Base-by-base conservation (phyloP, 2,797 vertebrate species). In the Eptatretus atami region DNA sequence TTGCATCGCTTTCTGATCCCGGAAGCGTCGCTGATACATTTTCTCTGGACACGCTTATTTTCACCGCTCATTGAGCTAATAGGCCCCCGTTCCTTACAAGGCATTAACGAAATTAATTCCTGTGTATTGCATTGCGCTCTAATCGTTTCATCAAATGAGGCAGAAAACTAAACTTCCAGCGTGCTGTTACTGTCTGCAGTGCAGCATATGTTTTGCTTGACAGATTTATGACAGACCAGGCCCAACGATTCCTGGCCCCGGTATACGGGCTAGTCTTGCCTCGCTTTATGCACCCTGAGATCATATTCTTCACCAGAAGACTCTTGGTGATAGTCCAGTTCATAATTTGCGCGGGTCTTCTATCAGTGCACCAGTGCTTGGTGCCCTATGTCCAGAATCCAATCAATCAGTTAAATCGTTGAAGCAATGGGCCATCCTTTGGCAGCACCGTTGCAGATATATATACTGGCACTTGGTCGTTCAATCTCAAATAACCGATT, bases 71-170 rank as follows among this genome's bases (percentile, higher is more conserved):
- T 61, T 61, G 57, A n/a, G 57, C 57, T 61, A 61, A 61, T 61
- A 61, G 57, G 25, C n/a, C 57, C 57, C 57, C 57, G 57, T 61
- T 61, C 57, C 57, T 61, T 61, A 61, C 57, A 61, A 61, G 57
- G 57, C 57, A 61, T 61, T 61, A 61, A 61, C 57, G 57, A 61
- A 61, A 61, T 61, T 61, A 61, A 61, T 61, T 61, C 57, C 57
- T 61, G 25, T 61, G 57, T 61, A 61, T 61, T n/a, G 57, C 57
- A 25, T 61, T 61, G n/a, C n/a, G 57, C n/a, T 25, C 57, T 61
- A 61, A 61, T 61, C 57, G 57, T 25, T 61, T 61, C 57, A 61
- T 61, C 57, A 61, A 61, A 61, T 61, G 57, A 61, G 57, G 57
- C 57, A 61, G 57, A 61, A 61, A 61, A 61, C 57, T 61, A 61